Evolutionary conservation across 1,140 invertebrate species (phyloP).

Genomic region (Orussus abietinus): DNA sequence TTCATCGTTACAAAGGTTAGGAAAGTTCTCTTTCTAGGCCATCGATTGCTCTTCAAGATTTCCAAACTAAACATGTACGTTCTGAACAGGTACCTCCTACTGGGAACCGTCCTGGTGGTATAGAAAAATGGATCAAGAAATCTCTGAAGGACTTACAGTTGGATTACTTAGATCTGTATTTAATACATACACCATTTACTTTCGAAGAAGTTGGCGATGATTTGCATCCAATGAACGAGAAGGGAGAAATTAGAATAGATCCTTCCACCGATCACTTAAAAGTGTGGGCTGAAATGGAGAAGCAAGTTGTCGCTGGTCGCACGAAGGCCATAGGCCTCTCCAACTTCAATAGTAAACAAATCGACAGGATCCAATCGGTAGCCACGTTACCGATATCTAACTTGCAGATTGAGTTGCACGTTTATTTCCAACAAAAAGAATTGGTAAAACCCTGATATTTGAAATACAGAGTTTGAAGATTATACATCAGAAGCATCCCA

Average conservation of each 20-base stretch:
- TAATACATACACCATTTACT: constrained; percentile 66
- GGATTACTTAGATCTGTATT: constrained; percentile 68
- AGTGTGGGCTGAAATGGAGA: constrained; percentile 76
- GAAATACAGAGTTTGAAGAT: constrained; percentile 2
- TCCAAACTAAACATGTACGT: constrained; percentile 5
- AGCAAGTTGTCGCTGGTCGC: constrained; percentile 57
- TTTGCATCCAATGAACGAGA: constrained; percentile 50
- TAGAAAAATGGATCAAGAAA: constrained; percentile 59
- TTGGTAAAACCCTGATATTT: constrained; percentile 46
- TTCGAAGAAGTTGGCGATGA: constrained; percentile 56
- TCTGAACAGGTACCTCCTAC: constrained; percentile 47
- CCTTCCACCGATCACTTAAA: constrained; percentile 62
- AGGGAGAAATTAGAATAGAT: constrained; percentile 65
- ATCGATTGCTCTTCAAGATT: constrained; percentile 7
- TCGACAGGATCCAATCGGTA: constrained; percentile 58
- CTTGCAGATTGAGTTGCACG: constrained; percentile 70
- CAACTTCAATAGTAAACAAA: constrained; percentile 73
- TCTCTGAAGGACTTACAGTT: constrained; percentile 59
- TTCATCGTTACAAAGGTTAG: constrained; percentile 67
- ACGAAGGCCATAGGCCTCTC: constrained; percentile 71
- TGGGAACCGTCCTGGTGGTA: constrained; percentile 51
- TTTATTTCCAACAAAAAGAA: constrained; percentile 61
- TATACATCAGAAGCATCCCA: no score
- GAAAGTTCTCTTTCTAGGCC: not conserved
- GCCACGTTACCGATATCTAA: constrained; percentile 61